A percentile compares a stretch with the other conserved stretches of the same genome.
Evolutionary conservation across 2,113 vertebrate species (phyloP).

Genomic region (Halichoerus grypus): DNA sequence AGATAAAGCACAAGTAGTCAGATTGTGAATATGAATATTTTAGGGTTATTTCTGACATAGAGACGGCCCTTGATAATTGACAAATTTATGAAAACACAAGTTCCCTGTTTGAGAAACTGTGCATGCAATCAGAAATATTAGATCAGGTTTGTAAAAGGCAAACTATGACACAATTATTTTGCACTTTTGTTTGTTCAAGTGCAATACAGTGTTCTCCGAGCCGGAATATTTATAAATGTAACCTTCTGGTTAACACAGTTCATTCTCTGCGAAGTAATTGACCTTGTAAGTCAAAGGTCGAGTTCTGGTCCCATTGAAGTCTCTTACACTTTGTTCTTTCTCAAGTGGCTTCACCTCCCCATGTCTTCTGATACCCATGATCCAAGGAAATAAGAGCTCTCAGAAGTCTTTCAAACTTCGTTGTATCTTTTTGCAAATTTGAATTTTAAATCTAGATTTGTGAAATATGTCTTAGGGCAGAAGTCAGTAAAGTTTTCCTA

Average conservation of each 20-base stretch:
- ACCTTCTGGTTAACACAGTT: neutral
- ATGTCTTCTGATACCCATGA: neutral
- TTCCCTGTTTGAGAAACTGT: neutral
- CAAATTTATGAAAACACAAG: neutral
- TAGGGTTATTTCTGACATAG: neutral
- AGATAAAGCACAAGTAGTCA: neutral
- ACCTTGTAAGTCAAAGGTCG: neutral
- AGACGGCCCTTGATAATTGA: neutral
- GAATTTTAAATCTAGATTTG: slow-evolving; percentile 4
- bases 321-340: neutral
- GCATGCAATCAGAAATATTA: neutral
- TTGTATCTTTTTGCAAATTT: slow-evolving; percentile 9
- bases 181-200: neutral
- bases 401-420: neutral
- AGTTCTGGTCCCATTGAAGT: neutral
- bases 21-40: neutral
- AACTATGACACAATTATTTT: neutral
- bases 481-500: neutral
- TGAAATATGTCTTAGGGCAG: slow-evolving; percentile 15
- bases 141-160: neutral
- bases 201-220: neutral
- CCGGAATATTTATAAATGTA: neutral
- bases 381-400: neutral
- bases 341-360: neutral
- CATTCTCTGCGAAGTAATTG: neutral